Base-by-base conservation (phyloP, 2,113 vertebrate genomes). In the Hymenochirus boettgeri region DNA sequence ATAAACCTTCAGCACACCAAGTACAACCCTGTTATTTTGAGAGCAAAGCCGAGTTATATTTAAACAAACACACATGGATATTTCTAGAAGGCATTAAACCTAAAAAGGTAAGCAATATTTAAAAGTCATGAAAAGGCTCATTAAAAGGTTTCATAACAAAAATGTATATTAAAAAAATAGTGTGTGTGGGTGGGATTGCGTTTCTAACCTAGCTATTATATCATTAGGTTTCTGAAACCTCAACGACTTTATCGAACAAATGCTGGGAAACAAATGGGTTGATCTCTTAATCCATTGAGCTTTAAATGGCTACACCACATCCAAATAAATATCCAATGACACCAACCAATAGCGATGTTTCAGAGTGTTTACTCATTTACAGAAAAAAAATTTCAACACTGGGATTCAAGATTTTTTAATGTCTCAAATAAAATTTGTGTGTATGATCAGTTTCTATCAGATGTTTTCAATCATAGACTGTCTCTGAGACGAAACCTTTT, bases 91-190 rank as follows among this genome's bases (percentile, higher is more conserved):
- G 51, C 17, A 39, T 21, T 45, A 55, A 26, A 15, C 15, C 22
- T 56, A 29, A 45, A 29, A 31, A 45, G 21, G 19, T 56, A 56
- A 56, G 37, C 39, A 65, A 47, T 56, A 65, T 65, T 46, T 56
- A 64, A 37, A 64, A 18, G 23, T 17, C n/a, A 39, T 55, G 19
- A 22, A 29, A 56, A 65, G 45, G 37, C 25, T 56, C 29, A 56
- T 65, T 46, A 64, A 22, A 56, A 46, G 62, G 19, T 56, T 56
- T 65, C 8, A 46, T 13, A 39, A 65, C 52, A 24, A 56, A 63
- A 55, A 46, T 33, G 19, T 45, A 64, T 46, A 46, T 47, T 65
- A 47, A 47, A 65, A 65, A 47, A 65, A 18, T n/a, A 42, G 22
- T 22, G 22, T 21, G 52, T 56, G 52, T 45, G 39, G 51, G 62